A percentile compares a stretch with the other conserved stretches of the same genome.
These are phyloP conservation scores for Galaxias olidus DNA, from an alignment of 2,797 vertebrate species.

Conservation along the genomic window DNA sequence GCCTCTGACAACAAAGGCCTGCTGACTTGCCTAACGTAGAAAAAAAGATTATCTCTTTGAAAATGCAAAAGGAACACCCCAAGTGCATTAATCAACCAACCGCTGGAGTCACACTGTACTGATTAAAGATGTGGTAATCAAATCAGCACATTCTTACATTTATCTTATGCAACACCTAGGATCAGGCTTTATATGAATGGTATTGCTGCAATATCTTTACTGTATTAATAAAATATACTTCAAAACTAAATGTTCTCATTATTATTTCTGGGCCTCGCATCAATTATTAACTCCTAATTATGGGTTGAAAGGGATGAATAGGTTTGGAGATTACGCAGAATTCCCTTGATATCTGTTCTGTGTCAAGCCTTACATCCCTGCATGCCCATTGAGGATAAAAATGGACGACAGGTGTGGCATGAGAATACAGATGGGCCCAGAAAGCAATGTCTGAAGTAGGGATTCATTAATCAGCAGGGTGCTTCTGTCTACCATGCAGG, in stretches of 20 bases:
- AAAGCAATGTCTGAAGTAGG: conserved; percentile 50
- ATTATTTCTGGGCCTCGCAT: not conserved
- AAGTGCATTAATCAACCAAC: not conserved
- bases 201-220: not conserved
- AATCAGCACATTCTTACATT: not conserved
- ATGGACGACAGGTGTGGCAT: conserved; percentile 34
- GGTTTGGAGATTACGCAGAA: conserved; percentile 10
- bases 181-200: not conserved
- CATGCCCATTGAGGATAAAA: conserved; percentile 27
- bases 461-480: conserved; percentile 70
- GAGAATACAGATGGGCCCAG: conserved; percentile 52
- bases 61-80: not conserved
- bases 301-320: not conserved
- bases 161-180: not conserved
- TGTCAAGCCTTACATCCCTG: conserved; percentile 10
- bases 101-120: not conserved
- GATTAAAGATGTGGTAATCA: not conserved
- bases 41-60: too few relatives aligned
- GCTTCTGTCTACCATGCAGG: conserved; percentile 66
- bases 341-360: not conserved
- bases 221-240: not conserved
- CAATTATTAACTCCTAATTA: conserved; percentile 2
- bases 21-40: too few relatives aligned
- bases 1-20: too few relatives aligned
- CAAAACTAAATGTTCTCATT: not conserved